These are phyloP conservation scores for Sceloporus tristichus DNA, from an alignment of 2,113 vertebrate species.

Conservation along the genomic window DNA sequence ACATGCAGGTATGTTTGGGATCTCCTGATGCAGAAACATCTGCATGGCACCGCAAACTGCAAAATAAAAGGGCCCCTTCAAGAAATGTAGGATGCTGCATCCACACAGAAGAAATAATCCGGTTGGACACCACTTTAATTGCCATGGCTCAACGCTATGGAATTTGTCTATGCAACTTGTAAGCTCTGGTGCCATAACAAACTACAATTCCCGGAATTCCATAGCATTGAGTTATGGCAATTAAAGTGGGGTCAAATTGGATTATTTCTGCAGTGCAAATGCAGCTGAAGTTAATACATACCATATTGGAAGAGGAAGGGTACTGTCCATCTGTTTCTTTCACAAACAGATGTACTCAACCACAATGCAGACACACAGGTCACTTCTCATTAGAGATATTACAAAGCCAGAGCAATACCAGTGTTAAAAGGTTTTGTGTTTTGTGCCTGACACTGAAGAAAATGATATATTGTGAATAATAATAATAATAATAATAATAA, in stretches of 20 bases:
- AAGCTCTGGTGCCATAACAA: too few species aligned
- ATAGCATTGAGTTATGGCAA: too few species aligned
- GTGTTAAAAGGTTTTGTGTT: background rate
- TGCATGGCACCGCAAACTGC: too few species aligned
- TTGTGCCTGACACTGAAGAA: background rate
- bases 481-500: too few species aligned
- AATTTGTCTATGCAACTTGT: too few species aligned
- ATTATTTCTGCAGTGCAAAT: too few species aligned
- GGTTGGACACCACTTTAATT: background rate
- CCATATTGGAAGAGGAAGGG: too few species aligned
- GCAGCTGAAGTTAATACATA: too few species aligned
- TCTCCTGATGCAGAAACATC: background rate
- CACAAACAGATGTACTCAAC: background rate
- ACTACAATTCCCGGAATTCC: too few species aligned
- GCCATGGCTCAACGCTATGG: too few species aligned
- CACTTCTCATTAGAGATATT: background rate
- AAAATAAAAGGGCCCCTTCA: background rate
- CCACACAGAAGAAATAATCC: too few species aligned
- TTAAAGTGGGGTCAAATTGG: too few species aligned
- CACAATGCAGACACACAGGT: background rate
- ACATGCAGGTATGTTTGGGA: background rate
- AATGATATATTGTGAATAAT: background rate
- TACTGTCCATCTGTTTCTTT: background rate
- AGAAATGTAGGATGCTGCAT: background rate
- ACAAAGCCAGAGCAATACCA: background rate